Conservation (phyloP, 1,140 invertebrate species). For the Aphidius ervi region DNA sequence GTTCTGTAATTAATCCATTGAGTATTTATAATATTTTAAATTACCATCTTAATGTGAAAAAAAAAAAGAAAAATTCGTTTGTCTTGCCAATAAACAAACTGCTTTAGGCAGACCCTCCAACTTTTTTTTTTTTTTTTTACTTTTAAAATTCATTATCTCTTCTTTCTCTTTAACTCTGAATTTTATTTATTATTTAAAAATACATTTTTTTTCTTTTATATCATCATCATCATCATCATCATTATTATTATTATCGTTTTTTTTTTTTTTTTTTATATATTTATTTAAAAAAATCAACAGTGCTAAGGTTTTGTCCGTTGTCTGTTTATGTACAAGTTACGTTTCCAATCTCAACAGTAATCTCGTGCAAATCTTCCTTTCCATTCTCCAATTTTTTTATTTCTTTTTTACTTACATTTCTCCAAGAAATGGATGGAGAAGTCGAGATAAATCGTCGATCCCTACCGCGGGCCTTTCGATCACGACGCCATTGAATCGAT, state of each 20-base stretch:
- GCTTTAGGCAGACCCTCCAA: not conserved
- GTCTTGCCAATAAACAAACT: not conserved
- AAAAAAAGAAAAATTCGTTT: constrained; percentile 1
- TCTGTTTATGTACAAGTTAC: not conserved
- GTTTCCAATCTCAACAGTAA: not conserved
- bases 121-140: not conserved
- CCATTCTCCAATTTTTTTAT: not conserved
- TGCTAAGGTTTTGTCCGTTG: no score
- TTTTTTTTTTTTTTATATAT: constrained; percentile 25
- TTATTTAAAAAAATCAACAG: not conserved
- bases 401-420: not conserved
- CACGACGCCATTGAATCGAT: constrained; percentile 10
- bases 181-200: constrained; percentile 26
- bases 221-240: constrained; percentile 1
- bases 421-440: constrained; percentile 23
- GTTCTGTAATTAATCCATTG: not conserved
- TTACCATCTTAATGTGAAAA: not conserved
- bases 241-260: not conserved
- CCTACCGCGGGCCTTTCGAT: constrained; percentile 26
- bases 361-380: constrained; percentile 20
- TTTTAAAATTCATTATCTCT: no score
- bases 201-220: constrained; percentile 14
- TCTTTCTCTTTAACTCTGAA: constrained; percentile 34
- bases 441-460: constrained; percentile 32
- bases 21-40: constrained; percentile 2